Evolutionary conservation across 2,888 invertebrate genomes (phyloP).

Genomic region (Blastobasis adustella): DNA sequence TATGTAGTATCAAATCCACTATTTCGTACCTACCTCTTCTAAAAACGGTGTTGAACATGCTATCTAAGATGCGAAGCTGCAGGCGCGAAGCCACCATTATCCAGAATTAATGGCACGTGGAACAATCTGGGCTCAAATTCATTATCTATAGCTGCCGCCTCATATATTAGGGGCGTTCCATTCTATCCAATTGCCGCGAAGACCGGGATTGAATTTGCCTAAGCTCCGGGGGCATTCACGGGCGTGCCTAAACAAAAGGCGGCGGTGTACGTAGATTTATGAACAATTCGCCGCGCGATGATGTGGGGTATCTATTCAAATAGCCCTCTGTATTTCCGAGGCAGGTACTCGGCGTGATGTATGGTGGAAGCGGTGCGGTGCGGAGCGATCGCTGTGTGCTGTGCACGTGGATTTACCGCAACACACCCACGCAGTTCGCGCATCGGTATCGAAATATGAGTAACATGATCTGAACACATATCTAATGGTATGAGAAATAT

Average conservation of each 20-base stretch:
- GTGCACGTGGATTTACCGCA: no score
- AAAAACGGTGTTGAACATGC: no score
- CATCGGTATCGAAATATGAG: no score
- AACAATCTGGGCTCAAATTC: constrained; percentile 23
- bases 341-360: constrained; percentile 54
- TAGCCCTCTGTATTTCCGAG: constrained; percentile 45
- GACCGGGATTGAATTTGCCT: constrained; percentile 35
- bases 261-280: constrained; percentile 61
- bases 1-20: no score
- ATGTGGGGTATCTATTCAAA: constrained; percentile 66
- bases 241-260: constrained; percentile 59
- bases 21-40: no score
- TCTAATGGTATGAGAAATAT: no score
- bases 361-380: constrained; percentile 35
- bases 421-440: no score
- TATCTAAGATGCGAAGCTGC: neutral
- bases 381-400: no score
- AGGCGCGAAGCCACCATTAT: neutral
- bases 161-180: constrained; percentile 19
- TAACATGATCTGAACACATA: no score
- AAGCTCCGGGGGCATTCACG: constrained; percentile 40
- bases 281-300: constrained; percentile 65
- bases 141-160: constrained; percentile 18
- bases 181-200: constrained; percentile 31
- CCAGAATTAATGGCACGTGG: constrained; percentile 6